A percentile compares a stretch with the other conserved stretches of the same genome.
phyloP scores from a whole-genome alignment of 2,888 invertebrate genomes.

The Caenorhabditis sulstoni region DNA sequence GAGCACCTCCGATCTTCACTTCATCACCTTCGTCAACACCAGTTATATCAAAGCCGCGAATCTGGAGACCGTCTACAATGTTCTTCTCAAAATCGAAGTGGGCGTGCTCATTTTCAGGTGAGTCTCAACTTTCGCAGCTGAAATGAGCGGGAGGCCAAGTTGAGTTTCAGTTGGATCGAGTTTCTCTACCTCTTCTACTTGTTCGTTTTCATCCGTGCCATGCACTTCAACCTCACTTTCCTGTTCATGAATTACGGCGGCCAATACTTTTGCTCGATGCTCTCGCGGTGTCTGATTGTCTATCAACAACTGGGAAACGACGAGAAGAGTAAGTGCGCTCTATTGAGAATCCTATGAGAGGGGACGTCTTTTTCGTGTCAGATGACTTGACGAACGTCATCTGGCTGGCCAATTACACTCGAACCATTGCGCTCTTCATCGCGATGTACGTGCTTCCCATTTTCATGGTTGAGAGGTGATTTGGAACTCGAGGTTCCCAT shows the following conservation, averaged over 20 bases:
- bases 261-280: slow-evolving; percentile 57
- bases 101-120: slow-evolving; percentile 46
- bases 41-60: slow-evolving; percentile 31
- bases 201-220: slow-evolving; percentile 50
- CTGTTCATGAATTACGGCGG: slow-evolving; percentile 61
- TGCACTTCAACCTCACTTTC: slow-evolving; percentile 57
- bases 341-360: slow-evolving; percentile 2
- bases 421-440: slow-evolving; percentile 53
- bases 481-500: too few relatives aligned
- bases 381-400: slow-evolving; percentile 25
- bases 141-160: too few relatives aligned
- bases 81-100: slow-evolving; percentile 37
- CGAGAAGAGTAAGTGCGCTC: slow-evolving; percentile 27
- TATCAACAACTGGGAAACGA: slow-evolving; percentile 49
- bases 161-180: slow-evolving; percentile 59
- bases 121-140: neutral
- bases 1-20: slow-evolving; percentile 42
- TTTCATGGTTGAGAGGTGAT: slow-evolving; percentile 48
- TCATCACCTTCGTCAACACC: slow-evolving; percentile 54
- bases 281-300: slow-evolving; percentile 44
- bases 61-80: slow-evolving; percentile 18
- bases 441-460: slow-evolving; percentile 55
- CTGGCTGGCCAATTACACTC: slow-evolving; percentile 33
- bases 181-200: slow-evolving; percentile 55
- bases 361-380: too few relatives aligned